Percentiles rank a stretch among this genome's conserved stretches.
Evolutionary conservation across 2,113 vertebrate species (phyloP).

Genomic region (Myxocyprinus asiaticus): DNA sequence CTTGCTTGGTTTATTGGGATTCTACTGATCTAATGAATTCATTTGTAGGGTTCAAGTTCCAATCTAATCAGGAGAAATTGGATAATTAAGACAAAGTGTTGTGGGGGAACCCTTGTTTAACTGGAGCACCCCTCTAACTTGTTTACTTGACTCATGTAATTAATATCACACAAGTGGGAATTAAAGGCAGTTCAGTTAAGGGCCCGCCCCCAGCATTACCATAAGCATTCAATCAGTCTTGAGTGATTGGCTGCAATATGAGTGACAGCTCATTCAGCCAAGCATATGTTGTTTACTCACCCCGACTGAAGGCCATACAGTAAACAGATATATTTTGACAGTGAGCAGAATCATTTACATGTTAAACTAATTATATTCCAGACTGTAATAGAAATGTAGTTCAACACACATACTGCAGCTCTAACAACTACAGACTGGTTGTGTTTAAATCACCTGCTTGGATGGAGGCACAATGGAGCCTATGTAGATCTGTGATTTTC

Average conservation of each 20-base stretch:
- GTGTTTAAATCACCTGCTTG: neutral
- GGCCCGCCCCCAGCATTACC: slow-evolving; percentile 48
- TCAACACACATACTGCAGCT: neutral
- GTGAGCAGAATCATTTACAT: neutral
- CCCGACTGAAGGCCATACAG: neutral
- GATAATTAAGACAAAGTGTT: slow-evolving; percentile 73
- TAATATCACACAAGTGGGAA: slow-evolving; percentile 52
- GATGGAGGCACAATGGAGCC: too few relatives aligned
- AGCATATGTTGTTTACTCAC: neutral
- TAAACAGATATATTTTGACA: neutral
- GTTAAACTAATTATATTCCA: neutral
- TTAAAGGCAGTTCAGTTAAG: slow-evolving; percentile 26
- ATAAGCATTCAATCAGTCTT: slow-evolving; percentile 31
- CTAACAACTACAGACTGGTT: neutral
- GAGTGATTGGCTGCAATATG: slow-evolving; percentile 35
- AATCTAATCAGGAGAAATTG: slow-evolving; percentile 70
- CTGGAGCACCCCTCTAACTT: slow-evolving; percentile 41
- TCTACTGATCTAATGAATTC: slow-evolving; percentile 64
- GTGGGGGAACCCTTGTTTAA: slow-evolving; percentile 57
- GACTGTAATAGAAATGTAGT: neutral
- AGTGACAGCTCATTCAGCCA: slow-evolving; percentile 44
- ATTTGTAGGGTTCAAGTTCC: slow-evolving; percentile 70
- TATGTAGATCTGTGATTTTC: neutral
- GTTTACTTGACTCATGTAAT: slow-evolving; percentile 60
- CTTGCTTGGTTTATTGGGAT: slow-evolving; percentile 22